Conservation (phyloP, 2,113 vertebrate species). For the Puffinus mauretanicus region DNA sequence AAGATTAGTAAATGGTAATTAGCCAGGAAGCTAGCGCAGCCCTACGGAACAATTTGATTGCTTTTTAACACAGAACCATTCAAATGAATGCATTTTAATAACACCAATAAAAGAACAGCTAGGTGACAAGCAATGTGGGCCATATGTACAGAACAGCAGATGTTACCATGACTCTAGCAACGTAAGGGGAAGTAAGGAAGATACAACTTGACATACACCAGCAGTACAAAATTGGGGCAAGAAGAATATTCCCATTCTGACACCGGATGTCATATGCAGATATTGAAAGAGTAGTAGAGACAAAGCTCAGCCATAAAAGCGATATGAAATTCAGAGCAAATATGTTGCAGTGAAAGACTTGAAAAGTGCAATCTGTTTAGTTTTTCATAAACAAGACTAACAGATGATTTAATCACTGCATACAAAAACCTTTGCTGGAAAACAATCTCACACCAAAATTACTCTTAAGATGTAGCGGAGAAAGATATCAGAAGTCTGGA, state of each 20-base stretch:
- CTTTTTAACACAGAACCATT: not conserved
- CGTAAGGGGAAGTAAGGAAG: not conserved
- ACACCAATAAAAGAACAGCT: not conserved
- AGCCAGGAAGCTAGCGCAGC: not conserved
- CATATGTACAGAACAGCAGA: not conserved
- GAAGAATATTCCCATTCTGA: not conserved
- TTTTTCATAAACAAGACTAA: constrained; percentile 42
- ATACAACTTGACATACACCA: not conserved
- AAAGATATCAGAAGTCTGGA: not conserved
- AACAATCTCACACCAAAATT: constrained; percentile 16
- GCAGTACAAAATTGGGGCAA: not conserved
- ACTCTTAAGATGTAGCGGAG: not conserved
- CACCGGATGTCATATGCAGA: not conserved
- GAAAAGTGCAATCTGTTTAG: constrained; percentile 58
- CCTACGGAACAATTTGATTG: not conserved
- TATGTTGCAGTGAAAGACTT: constrained; percentile 6
- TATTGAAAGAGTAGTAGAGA: not conserved
- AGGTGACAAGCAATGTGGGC: not conserved
- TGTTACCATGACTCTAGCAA: not conserved
- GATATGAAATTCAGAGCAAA: constrained; percentile 10
- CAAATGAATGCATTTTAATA: not conserved
- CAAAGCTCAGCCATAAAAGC: not conserved
- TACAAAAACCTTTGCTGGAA: constrained; percentile 3
- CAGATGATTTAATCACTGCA: constrained; percentile 35
- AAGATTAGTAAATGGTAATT: not conserved